Evolutionary conservation across 2,888 invertebrate genomes (phyloP), one percentile per base, ranked within the genome.

Genomic region (Hybos culiciformis): DNA sequence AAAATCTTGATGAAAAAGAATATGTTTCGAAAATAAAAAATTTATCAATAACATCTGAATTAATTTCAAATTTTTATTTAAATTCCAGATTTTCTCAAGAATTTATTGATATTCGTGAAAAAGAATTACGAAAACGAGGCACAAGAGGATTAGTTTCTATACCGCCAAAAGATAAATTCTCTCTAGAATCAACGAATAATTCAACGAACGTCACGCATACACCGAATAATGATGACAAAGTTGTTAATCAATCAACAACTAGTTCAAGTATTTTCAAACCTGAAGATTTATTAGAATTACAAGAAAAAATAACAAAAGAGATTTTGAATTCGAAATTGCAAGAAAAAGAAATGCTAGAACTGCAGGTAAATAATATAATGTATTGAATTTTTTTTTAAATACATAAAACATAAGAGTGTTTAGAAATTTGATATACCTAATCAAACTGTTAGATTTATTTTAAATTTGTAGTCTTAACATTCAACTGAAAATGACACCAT

Each of bases 31-130:
- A n/a, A n/a, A n/a, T n/a, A n/a, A n/a, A n/a, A n/a, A n/a, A n/a
- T n/a, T n/a, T n/a, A n/a, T n/a, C 41, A 38, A 44, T 39, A 43
- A 46, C 44, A 47, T 47, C 29, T 4, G 26, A 29, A 17, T 44
- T 29, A 41, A 18, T 44, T 19, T 41, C 29, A 12, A 37, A 39
- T 29, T 41, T 31, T 41, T 38, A 36, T 41, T 51, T 50, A 52
- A 49, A 48, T 61, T 60, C 52, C 69, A 88, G 87, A 67, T 96
- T 96, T 65, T 83, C 93, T 3, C 85, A 87, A 66, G 84, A 84
- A 53, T 97, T 97, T 63, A 85, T 96, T 47, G 96, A 98, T 67
- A 79, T 91, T 43, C 74, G 88, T 42, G 96, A 97, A 57, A 74
- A 87, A 42, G 96, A 96, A 63, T n/a, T n/a, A n/a, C 76, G 83